Base-by-base conservation (phyloP, 2,888 invertebrate genomes). In the Hoplodrina ambigua region DNA sequence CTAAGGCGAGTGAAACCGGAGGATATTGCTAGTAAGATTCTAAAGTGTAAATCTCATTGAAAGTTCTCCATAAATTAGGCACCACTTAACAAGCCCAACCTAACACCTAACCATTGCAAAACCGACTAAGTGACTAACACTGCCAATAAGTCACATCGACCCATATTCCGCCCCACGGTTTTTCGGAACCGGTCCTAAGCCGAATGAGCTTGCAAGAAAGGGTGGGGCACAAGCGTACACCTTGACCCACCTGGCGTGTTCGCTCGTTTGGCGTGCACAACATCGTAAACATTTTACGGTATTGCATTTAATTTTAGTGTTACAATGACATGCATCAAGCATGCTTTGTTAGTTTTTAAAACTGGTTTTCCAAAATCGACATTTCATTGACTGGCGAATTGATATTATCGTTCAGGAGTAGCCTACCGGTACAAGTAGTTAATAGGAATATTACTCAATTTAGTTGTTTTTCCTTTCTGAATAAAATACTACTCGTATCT, bases 221-320 rank as follows among this genome's bases (percentile, higher is more conserved):
- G 84, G 84, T 78, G 75, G 76, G 82, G 83, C 78, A 65, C 70
- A 72, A 74, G 65, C 58, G 74, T 50, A 73, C 73, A 83, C 88
- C 88, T 88, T 88, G 88, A 88, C 88, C 88, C 72, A 83, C 70
- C 82, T 69, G 69, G 53, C 59, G 68, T 86, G 78, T 81, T 82
- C 62, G 80, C 79, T 69, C 72, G 69, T 76, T 76, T 71, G 65
- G 85, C 85, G 85, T 83, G 87, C 76, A 76, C 62, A 60, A 10
- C 65, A 72, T 79, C 75, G 67, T 78, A 66, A 72, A 74, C 58
- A 53, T 67, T 80, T 75, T 81, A 82, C 65, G 52, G 73, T 69
- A 81, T 65, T 80, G 77, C 85, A 78, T 79, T 79, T 81, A 77
- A 67, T 70, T 59, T 81, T 72, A 67, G 74, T 72, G 54, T 61